Evolutionary conservation across 1,140 invertebrate genomes (phyloP).

Genomic region (Trichonephila clavipes): DNA sequence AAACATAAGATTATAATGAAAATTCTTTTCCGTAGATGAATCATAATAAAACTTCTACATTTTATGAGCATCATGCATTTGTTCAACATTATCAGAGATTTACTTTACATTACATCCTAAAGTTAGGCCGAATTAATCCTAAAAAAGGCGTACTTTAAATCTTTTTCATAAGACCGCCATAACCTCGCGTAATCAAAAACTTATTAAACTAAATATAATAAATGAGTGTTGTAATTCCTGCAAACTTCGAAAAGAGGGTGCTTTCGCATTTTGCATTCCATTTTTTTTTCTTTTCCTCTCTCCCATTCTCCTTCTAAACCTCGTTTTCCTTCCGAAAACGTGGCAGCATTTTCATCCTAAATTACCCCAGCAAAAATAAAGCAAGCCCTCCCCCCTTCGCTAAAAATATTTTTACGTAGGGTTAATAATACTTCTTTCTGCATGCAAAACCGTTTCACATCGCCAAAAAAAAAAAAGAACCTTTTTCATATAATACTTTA

Average conservation of each 20-base stretch:
- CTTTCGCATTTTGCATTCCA: neutral
- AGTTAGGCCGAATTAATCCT: no score
- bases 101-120: no score
- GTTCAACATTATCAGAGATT: no score
- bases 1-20: no score
- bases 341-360: neutral
- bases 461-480: neutral
- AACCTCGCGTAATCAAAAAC: neutral
- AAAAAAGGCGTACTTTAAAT: no score
- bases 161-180: no score
- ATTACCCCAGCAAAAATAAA: conserved; percentile 5
- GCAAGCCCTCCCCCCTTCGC: neutral
- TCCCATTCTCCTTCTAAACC: neutral
- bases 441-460: conserved; percentile 5
- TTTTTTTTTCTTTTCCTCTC: neutral
- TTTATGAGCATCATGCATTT: no score
- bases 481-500: neutral
- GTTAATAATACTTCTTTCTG: conserved; percentile 5
- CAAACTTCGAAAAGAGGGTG: neutral
- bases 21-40: no score
- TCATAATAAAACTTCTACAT: no score
- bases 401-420: neutral
- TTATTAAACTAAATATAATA: neutral
- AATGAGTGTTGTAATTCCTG: neutral
- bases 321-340: neutral